Base-by-base conservation (phyloP, 2,888 invertebrate species). In the Xestia sexstrigata region DNA sequence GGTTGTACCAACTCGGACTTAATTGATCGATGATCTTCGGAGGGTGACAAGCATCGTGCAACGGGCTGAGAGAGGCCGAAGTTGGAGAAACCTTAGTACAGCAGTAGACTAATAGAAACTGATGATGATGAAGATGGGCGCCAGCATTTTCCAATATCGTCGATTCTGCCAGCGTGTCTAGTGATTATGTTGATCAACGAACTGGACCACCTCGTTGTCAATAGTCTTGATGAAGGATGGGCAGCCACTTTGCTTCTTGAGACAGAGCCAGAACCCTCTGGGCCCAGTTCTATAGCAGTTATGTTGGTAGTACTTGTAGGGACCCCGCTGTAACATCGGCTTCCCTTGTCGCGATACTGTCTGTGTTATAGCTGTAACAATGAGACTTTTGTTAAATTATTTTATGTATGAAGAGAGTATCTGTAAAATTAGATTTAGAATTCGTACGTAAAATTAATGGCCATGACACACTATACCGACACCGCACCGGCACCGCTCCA, bases 191-290 rank as follows among this genome's bases (percentile, higher is more conserved):
- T 81, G 60, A 17, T 78, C 81, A 66, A 73, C 70, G 1, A 69
- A 71, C 42, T 77, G 76, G 20, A 87, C 20, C 11, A 86, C 11
- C 13, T 76, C n/a, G 30, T 76, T 66, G 2, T 87, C 8, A 26
- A 74, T 4, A 35, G 86, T 86, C 13, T 30, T 76, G 26, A 86
- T 87, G 17, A 66, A 2, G 13, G 86, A 83, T 39, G 72, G 76
- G 30, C 87, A 87, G 35, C 87, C 82, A 8, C 49, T 11, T 6
- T 73, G 26, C 84, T 88, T 82, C 70, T 69, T 81, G 52, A 78
- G 65, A 68, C 89, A 91, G 17, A 86, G 68, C 90, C 91, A 91
- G 0, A 85, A 70, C 0, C 81, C 84, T 55, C 83, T 90, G 0
- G 84, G 78, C 0, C 90, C 90, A 11, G 85, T 75, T 42, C 89